Conservation (phyloP, 2,113 vertebrate genomes). For the Istiophorus platypterus region DNA sequence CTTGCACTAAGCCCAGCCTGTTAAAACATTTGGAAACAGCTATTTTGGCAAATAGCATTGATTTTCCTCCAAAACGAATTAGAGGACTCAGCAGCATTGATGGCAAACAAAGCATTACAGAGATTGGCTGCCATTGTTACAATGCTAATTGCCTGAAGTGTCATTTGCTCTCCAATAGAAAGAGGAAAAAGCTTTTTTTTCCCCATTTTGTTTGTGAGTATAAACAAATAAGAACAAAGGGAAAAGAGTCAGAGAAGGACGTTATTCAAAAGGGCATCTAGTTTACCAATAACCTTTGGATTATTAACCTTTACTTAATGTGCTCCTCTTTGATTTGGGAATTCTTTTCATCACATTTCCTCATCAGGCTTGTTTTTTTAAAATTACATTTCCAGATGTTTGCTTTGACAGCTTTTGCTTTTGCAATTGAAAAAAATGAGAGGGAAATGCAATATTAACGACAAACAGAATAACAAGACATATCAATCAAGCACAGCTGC, state of each 20-base stretch:
- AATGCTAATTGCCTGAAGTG: constrained; percentile 64
- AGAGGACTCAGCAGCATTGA: constrained; percentile 56
- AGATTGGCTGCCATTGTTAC: constrained; percentile 66
- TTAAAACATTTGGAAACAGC: constrained; percentile 64
- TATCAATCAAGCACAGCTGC: constrained; percentile 19
- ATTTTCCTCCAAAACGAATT: constrained; percentile 70
- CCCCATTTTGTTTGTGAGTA: constrained; percentile 33
- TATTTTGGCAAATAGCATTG: constrained; percentile 66
- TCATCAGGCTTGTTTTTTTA: constrained; percentile 14
- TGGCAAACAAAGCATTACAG: constrained; percentile 70
- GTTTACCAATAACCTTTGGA: neutral
- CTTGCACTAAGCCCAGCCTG: constrained; percentile 35
- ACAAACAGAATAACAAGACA: constrained; percentile 16
- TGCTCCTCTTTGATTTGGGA: neutral
- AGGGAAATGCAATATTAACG: constrained; percentile 30
- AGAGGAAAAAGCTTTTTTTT: neutral
- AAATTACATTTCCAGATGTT: constrained; percentile 23
- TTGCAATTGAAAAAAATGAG: constrained; percentile 9
- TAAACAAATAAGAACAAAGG: constrained; percentile 34
- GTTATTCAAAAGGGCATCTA: neutral
- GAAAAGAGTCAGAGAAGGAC: neutral
- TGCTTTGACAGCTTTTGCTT: constrained; percentile 2
- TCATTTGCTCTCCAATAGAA: constrained; percentile 53
- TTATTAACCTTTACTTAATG: constrained; percentile 2
- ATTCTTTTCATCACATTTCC: constrained; percentile 8